phyloP scores from a whole-genome alignment of 1,140 invertebrate species.

The Papilio polytes region DNA sequence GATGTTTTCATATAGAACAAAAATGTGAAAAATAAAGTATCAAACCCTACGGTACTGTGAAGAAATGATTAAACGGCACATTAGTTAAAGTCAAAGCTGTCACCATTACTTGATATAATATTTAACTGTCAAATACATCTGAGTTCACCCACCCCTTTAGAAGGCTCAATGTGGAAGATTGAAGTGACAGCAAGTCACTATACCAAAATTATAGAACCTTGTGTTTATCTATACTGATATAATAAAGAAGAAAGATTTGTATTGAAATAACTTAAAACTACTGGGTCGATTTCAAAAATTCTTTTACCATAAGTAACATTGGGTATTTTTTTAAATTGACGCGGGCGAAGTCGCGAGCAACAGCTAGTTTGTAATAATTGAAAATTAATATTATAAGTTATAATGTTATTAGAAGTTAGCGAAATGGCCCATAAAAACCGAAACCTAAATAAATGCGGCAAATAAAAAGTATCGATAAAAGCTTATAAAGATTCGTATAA shows the following conservation, averaged over 20 bases:
- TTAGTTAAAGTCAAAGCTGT: conserved; percentile 18
- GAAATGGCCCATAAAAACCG: neutral
- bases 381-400: neutral
- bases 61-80: neutral
- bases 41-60: neutral
- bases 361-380: too few relatives aligned
- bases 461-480: neutral
- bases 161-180: neutral
- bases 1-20: neutral
- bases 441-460: neutral
- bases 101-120: neutral
- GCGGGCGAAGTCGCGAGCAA: too few relatives aligned
- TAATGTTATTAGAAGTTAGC: neutral
- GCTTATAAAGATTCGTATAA: neutral
- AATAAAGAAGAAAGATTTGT: too few relatives aligned
- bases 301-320: too few relatives aligned
- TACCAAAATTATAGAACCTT: neutral
- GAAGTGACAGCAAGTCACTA: neutral
- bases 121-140: neutral
- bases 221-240: neutral
- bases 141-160: neutral
- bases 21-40: neutral
- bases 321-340: too few relatives aligned
- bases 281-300: too few relatives aligned
- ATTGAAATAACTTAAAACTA: too few relatives aligned